These are phyloP conservation scores for Pristionchus maxplancki DNA, from an alignment of 2,888 invertebrate genomes.

Conservation along the genomic window DNA sequence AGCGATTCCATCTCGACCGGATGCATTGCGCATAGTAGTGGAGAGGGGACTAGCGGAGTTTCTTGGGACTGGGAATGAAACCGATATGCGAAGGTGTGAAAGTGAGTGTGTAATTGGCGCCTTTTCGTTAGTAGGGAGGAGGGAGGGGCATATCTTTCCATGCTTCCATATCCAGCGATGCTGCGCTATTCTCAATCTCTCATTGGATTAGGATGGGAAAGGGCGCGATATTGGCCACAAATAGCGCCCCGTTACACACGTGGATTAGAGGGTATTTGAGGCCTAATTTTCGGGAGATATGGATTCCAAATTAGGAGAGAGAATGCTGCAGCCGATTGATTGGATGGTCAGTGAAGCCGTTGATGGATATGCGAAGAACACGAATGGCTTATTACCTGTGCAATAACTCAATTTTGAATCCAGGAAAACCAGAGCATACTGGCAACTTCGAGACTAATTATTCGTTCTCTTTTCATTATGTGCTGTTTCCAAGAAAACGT, in stretches of 20 bases:
- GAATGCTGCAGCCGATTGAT: neutral
- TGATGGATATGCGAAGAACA: too few relatives aligned
- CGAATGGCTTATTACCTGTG: too few relatives aligned
- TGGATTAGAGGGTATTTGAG: neutral
- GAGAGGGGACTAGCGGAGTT: neutral
- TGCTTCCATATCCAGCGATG: neutral
- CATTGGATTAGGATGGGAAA: slow-evolving; percentile 33
- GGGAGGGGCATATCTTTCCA: slow-evolving; percentile 19
- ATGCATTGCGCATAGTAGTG: slow-evolving; percentile 7
- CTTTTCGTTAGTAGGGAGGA: neutral
- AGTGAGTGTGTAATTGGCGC: neutral
- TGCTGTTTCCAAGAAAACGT: too few relatives aligned
- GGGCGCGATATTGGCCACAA: neutral
- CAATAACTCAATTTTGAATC: too few relatives aligned
- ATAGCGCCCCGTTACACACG: neutral
- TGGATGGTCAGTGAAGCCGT: neutral
- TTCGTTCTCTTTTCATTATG: too few relatives aligned
- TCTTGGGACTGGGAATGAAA: neutral
- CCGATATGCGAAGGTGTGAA: neutral
- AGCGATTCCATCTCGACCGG: neutral
- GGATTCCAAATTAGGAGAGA: neutral
- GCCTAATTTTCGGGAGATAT: neutral
- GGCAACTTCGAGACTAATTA: too few relatives aligned
- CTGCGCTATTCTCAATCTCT: slow-evolving; percentile 14
- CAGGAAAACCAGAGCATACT: too few relatives aligned